These are phyloP conservation scores for Propithecus deckenii DNA, from an alignment of 2,797 vertebrate species.

Conservation along the genomic window DNA sequence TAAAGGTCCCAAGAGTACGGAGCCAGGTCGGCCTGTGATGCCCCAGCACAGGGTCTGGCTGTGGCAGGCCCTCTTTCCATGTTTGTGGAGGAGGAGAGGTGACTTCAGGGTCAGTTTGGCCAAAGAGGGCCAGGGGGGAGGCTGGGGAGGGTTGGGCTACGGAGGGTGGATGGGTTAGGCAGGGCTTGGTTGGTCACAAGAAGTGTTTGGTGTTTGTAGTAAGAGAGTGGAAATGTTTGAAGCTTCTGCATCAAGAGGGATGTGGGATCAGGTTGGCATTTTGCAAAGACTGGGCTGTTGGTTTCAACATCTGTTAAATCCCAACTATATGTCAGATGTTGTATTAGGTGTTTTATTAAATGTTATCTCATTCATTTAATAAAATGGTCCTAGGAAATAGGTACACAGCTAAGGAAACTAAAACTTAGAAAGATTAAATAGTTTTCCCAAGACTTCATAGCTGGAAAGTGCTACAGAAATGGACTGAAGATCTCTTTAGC, in stretches of 20 bases:
- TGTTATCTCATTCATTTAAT: background rate
- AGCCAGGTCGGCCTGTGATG: background rate
- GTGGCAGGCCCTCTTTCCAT: background rate
- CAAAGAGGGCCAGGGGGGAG: accelerated
- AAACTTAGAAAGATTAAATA: background rate
- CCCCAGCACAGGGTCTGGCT: background rate
- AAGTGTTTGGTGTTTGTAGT: background rate
- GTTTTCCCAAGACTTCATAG: background rate
- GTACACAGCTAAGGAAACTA: background rate
- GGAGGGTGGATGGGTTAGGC: background rate
- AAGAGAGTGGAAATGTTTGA: background rate
- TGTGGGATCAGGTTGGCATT: background rate
- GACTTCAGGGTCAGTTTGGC: background rate
- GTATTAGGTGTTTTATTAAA: too few species aligned
- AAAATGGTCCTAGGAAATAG: background rate
- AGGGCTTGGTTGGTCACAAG: accelerated
- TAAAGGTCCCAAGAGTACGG: background rate
- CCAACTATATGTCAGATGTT: background rate
- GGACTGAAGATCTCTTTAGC: background rate
- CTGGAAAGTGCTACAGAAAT: background rate
- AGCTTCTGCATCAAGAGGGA: background rate
- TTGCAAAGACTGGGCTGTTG: background rate
- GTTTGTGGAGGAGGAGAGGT: background rate
- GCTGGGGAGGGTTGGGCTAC: background rate
- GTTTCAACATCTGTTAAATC: background rate